Conservation (phyloP, 2,888 invertebrate species). For the Mythimna albipuncta region DNA sequence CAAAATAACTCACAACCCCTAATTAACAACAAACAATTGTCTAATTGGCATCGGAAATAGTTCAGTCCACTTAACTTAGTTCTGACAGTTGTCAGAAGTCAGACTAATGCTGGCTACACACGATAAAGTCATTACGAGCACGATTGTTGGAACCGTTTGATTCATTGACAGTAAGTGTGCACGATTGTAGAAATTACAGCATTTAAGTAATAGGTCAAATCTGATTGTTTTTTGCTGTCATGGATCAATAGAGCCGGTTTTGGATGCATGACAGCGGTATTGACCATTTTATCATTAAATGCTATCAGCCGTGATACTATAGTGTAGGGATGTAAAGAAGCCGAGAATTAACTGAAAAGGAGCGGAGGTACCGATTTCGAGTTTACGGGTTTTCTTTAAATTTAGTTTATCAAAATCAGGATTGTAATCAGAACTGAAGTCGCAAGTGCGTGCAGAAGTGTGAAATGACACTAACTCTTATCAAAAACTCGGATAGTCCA, state of each 20-base stretch:
- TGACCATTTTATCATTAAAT: too few relatives aligned
- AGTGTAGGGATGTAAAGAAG: too few relatives aligned
- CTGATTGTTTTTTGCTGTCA: neutral
- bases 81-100: conserved; percentile 20
- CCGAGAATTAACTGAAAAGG: too few relatives aligned
- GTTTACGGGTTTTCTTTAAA: too few relatives aligned
- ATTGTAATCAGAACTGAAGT: too few relatives aligned
- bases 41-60: conserved; percentile 44
- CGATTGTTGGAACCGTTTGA: conserved; percentile 36
- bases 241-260: neutral
- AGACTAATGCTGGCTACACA: conserved; percentile 36
- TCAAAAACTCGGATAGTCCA: too few relatives aligned
- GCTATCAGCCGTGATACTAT: neutral
- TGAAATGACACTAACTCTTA: too few relatives aligned
- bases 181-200: conserved; percentile 40
- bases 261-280: too few relatives aligned
- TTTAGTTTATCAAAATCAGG: too few relatives aligned
- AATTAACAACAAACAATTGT: conserved; percentile 37
- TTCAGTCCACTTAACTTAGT: conserved; percentile 35
- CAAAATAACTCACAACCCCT: conserved; percentile 37
- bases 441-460: too few relatives aligned
- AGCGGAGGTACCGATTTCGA: too few relatives aligned
- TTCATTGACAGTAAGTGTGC: conserved; percentile 50
- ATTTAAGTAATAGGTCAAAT: conserved; percentile 22
- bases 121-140: conserved; percentile 50